Conservation (phyloP, 2,113 vertebrate species). For the Phyllostomus discolor region DNA sequence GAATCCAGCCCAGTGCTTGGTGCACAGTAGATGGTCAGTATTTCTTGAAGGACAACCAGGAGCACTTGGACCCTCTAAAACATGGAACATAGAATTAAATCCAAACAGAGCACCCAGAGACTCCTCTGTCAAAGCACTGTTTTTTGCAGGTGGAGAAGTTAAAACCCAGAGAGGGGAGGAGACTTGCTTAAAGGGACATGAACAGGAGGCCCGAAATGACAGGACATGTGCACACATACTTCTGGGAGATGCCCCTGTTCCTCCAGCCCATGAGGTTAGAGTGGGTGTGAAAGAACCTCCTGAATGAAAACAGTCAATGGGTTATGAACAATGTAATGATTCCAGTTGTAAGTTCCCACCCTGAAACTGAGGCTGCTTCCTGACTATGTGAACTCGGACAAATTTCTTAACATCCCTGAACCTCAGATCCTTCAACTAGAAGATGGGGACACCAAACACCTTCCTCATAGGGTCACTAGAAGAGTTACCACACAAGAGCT, state of each 20-base stretch:
- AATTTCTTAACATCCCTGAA: no score
- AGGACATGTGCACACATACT: not conserved
- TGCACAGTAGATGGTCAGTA: not conserved
- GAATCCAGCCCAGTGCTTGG: not conserved
- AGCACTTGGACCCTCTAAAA: not conserved
- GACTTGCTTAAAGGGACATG: not conserved
- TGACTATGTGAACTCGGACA: no score
- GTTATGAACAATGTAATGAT: no score
- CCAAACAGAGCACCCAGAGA: not conserved
- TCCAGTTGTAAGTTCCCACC: no score
- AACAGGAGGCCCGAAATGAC: not conserved
- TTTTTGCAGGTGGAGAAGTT: not conserved
- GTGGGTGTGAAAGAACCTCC: not conserved
- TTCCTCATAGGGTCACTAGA: no score
- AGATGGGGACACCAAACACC: no score
- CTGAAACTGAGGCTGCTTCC: no score
- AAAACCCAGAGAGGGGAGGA: not conserved
- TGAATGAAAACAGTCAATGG: not conserved
- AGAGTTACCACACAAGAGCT: no score
- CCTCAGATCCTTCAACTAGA: no score
- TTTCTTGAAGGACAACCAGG: not conserved
- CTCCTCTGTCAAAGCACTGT: not conserved
- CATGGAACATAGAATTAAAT: not conserved
- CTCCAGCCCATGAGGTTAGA: not conserved
- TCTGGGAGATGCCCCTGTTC: not conserved